Conservation (phyloP, 2,797 vertebrate species). For the Harpagifer antarcticus region DNA sequence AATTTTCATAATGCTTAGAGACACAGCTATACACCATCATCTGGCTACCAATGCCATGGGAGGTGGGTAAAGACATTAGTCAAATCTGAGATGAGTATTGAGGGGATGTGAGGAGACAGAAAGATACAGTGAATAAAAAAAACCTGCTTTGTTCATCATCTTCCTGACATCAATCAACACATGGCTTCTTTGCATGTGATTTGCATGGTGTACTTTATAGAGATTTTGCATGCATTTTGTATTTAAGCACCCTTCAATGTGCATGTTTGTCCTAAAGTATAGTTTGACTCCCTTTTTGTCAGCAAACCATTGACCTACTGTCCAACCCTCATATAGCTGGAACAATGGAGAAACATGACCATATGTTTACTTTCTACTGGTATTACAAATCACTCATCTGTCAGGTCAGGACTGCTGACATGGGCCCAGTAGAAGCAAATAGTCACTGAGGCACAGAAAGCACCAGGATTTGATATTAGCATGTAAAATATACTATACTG, state of each 20-base stretch:
- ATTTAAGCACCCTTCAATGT: conserved; percentile 1
- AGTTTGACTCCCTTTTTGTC: not conserved
- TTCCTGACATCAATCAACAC: conserved; percentile 27
- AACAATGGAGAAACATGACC: not conserved
- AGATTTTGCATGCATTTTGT: conserved; percentile 32
- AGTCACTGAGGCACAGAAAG: too few species aligned
- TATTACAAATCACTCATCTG: not conserved
- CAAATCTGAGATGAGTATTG: not conserved
- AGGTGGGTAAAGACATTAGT: not conserved
- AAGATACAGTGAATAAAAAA: not conserved
- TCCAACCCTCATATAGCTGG: not conserved
- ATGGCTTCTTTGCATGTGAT: conserved; percentile 49
- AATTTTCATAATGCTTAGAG: conserved; percentile 51
- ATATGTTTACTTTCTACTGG: not conserved
- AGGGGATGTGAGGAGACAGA: not conserved
- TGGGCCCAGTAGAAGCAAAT: not conserved
- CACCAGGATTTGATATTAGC: too few species aligned
- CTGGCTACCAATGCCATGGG: not conserved
- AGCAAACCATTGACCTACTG: not conserved
- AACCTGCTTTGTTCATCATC: conserved; percentile 25
- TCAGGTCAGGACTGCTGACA: not conserved
- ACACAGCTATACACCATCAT: not conserved
- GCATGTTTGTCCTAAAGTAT: not conserved
- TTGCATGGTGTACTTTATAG: conserved; percentile 31
- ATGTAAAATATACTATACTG: too few species aligned